These are phyloP conservation scores for Coturnix japonica DNA, from an alignment of 2,113 vertebrate genomes.

Conservation along the genomic window DNA sequence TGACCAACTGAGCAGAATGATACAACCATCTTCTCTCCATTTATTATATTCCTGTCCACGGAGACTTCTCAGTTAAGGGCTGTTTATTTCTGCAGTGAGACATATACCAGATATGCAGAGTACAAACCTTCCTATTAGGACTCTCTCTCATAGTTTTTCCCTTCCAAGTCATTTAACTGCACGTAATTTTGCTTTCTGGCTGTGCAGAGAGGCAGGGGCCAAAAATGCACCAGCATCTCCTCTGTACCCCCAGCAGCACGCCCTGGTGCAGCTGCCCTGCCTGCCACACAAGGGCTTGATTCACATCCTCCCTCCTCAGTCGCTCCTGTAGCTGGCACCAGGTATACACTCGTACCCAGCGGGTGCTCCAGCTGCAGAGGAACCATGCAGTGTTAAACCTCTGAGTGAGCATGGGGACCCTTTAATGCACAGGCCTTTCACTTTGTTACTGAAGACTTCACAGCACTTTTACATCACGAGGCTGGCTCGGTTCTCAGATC, in stretches of 20 bases:
- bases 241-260: background rate
- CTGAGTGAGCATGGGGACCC: background rate
- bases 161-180: background rate
- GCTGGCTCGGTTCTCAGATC: background rate
- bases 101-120: constrained; percentile 64
- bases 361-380: background rate
- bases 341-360: background rate
- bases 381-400: background rate
- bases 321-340: background rate
- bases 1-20: constrained; percentile 52
- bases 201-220: background rate
- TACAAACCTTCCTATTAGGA: constrained; percentile 52
- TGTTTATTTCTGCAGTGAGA: constrained; percentile 68
- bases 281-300: background rate
- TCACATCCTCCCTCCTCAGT: background rate
- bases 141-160: background rate
- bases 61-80: constrained; percentile 55
- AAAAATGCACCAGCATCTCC: background rate
- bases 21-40: constrained; percentile 53
- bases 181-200: constrained; percentile 30
- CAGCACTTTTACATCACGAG: constrained; percentile 32
- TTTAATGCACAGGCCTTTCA: background rate
- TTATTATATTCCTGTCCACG: constrained; percentile 39
- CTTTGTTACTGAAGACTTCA: background rate
- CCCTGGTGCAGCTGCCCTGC: background rate